Base-by-base conservation (phyloP, 2,113 vertebrate genomes). In the Bombycilla garrulus region DNA sequence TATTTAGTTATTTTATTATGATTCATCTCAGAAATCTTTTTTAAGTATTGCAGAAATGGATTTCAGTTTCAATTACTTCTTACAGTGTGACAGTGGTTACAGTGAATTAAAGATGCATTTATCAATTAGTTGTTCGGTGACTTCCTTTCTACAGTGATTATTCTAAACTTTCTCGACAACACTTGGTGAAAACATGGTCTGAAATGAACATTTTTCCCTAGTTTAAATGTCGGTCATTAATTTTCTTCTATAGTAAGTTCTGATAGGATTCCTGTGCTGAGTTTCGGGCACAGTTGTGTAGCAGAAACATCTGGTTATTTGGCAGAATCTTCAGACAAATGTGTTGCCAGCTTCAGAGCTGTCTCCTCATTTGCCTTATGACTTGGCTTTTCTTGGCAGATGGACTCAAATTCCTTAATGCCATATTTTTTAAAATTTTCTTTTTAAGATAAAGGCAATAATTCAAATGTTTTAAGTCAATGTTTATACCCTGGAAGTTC, bases 281-380 rank as follows among this genome's bases (percentile, higher is more conserved):
- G n/a, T 24, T 95, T 81, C 92, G 36, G 53, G 56, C 44, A 4
- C 1, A 9, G 47, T 95, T 90, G 42, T 89, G 69, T 81, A 82
- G 66, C 78, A 80, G 57, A 79, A 95, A 90, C 61, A 61, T 95
- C 90, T 97, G 96, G 73, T 82, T 94, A 48, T 70, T 69, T 95
- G 88, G 87, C 90, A 94, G 60, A 62, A 74, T 93, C 73, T 92
- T 66, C 90, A 95, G 95, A 95, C 85, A 95, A 94, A 83, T 70
- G 5, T 81, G 36, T 95, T 91, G 78, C 95, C 93, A 95, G 29
- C 70, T 91, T 62, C 38, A 65, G 82, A 93, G 72, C 26, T 67
- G 25, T 88, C 91, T 97, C 82, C 94, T 93, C n/a, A 2, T 92
- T 90, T 86, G 80, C 82, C 70, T 48, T 53, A 66, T 88, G 88